Evolutionary conservation across 2,797 vertebrate genomes (phyloP), one percentile per base, ranked within the genome.

Genomic region (Podarcis siculus): DNA sequence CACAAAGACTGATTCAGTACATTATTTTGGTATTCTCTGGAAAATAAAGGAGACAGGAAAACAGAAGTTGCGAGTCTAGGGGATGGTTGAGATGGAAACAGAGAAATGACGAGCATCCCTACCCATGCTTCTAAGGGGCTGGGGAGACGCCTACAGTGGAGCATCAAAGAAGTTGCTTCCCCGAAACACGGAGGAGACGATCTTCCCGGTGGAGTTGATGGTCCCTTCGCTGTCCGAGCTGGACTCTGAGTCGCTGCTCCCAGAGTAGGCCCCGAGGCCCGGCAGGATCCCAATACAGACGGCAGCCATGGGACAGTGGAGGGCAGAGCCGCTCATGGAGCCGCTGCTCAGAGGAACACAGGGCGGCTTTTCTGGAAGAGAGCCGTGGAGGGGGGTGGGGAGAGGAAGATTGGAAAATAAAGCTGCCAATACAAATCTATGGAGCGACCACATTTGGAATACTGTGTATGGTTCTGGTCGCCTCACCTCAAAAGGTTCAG

Each of bases 181-280:
- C 45, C 97, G 96, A 87, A 98, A 97, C 84, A 98, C 97, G 6
- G 97, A 97, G 90, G 98, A 97, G 93, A 98, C 98, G 0, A 98
- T 98, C 96, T 98, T 98, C 91, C 98, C 97, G 0, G 97, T 97
- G 85, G 97, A 96, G 19, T 98, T 98, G 95, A 98, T 98, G 58
- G 98, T 99, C 97, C 98, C 98, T 96, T 99, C 98, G 1, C 99
- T 98, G 96, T 99, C 99, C 0, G 98, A 99, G 97, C 99, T 99
- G 96, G 98, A 99, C 95, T 99, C 98, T 0, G 99, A 99, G 91
- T 99, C 98, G 17, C 99, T 99, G 98, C 99, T 99, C 88, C 98
- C 98, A 0, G 98, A 99, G 95, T 99, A 99, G 83, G 97, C 98
- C 0, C 98, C 98, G 32, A 99, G 96, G 89, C 99, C 99, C 0